phyloP scores from a whole-genome alignment of 2,113 vertebrate genomes.

The Ahaetulla prasina region DNA sequence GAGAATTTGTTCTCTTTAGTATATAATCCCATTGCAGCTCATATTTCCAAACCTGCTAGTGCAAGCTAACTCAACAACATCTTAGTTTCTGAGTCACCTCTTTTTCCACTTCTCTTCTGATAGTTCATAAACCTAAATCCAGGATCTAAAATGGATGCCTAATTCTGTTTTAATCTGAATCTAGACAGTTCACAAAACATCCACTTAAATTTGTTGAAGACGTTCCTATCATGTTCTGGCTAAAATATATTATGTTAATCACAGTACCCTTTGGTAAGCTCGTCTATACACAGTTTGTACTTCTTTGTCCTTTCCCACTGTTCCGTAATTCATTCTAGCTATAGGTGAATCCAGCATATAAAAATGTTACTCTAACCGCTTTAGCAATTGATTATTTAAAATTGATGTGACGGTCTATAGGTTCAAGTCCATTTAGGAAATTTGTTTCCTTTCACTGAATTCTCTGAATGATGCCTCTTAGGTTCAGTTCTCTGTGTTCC shows the following conservation, averaged over 20 bases:
- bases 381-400: constrained; percentile 28
- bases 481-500: background rate
- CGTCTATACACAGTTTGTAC: no score
- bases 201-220: background rate
- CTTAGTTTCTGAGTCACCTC: background rate
- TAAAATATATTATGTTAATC: background rate
- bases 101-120: background rate
- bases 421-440: constrained; percentile 26
- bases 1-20: background rate
- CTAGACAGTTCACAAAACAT: background rate
- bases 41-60: background rate
- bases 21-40: background rate
- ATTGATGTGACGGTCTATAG: background rate
- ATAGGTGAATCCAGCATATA: background rate
- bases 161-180: background rate
- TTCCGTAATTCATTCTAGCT: background rate
- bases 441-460: constrained; percentile 35
- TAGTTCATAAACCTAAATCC: background rate
- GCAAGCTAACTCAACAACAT: background rate
- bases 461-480: constrained; percentile 9
- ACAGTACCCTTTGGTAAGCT: background rate
- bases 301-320: background rate
- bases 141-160: background rate
- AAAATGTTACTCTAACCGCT: constrained; percentile 4
- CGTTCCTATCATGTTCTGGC: background rate